Base-by-base conservation (phyloP, 2,113 vertebrate genomes). In the Poeciliopsis occidentalis region DNA sequence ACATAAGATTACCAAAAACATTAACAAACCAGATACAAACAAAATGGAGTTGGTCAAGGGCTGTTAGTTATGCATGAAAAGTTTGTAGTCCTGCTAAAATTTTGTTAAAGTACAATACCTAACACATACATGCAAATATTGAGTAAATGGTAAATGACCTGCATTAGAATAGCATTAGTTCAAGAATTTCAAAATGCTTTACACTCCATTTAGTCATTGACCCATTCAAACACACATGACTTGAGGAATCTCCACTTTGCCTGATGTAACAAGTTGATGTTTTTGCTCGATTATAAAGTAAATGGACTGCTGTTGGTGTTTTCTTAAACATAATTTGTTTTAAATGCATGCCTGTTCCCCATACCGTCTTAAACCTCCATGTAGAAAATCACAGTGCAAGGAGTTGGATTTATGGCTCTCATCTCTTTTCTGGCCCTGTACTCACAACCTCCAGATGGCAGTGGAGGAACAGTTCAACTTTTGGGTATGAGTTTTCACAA, bases 391-490 rank as follows among this genome's bases (percentile, higher is more conserved):
- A 34, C 51, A 69, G 31, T 67, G 37, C 61, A 51, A 64, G 66
- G 22, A 57, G 34, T n/a, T 78, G n/a, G 31, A 64, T 60, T 64
- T 51, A 3, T 3, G 12, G 29, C 75, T 13, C 11, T 61, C 62
- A 73, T 81, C 69, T 73, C 34, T 37, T 60, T 64, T 51, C 3
- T 3, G 12, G 29, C 73, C 12, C 11, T 61, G 64, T 72, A 34
- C 39, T 31, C n/a, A 7, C 1, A 22, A 79, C 73, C 94, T 91
- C 60, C 85, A 92, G 94, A 90, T 94, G 94, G 91, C 92, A 94
- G 92, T 92, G 84, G 84, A 90, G 83, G 60, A 67, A 73, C 87
- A 87, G 87, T 82, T 73, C 80, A 68, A 34, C 74, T 6, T 6
- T 29, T 63, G 24, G 37, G 47, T 0, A 26, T 30, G 69, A 44